A percentile compares a stretch with the other conserved stretches of the same genome.
Evolutionary conservation across 2,797 vertebrate species (phyloP).

Genomic region (Falco novaeseelandiae): DNA sequence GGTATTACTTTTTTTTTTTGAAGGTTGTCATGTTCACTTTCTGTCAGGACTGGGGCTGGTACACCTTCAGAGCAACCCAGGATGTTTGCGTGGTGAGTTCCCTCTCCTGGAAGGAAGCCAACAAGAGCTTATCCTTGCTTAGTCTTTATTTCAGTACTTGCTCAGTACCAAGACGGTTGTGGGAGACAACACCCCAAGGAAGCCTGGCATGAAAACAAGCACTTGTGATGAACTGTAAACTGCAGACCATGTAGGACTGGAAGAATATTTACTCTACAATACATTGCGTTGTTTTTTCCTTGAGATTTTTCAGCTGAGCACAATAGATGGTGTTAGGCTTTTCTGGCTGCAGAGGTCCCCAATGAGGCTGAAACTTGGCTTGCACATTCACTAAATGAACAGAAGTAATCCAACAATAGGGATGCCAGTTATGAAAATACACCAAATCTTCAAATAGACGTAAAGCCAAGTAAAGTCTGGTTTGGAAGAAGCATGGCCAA

Average conservation of each 20-base stretch:
- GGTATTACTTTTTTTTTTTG: neutral
- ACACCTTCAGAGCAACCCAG: neutral
- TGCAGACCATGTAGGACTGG: fast-evolving
- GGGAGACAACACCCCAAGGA: neutral
- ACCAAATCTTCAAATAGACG: neutral
- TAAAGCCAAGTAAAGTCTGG: neutral
- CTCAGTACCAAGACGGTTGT: neutral
- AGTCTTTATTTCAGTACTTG: neutral
- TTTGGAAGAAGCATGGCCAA: neutral
- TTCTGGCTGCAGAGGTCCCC: neutral
- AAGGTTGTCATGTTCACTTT: neutral
- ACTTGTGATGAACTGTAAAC: neutral
- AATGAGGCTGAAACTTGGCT: neutral
- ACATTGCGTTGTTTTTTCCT: fast-evolving
- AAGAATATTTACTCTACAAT: neutral
- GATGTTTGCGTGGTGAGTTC: neutral
- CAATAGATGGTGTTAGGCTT: neutral
- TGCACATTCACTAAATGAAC: neutral
- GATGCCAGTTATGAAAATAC: neutral
- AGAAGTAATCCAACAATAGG: neutral
- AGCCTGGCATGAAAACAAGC: neutral
- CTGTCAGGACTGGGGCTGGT: fast-evolving
- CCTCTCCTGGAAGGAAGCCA: neutral
- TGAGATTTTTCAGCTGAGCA: neutral
- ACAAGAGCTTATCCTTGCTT: neutral